Conservation (phyloP, 2,113 vertebrate species). For the Vicugna pacos region DNA sequence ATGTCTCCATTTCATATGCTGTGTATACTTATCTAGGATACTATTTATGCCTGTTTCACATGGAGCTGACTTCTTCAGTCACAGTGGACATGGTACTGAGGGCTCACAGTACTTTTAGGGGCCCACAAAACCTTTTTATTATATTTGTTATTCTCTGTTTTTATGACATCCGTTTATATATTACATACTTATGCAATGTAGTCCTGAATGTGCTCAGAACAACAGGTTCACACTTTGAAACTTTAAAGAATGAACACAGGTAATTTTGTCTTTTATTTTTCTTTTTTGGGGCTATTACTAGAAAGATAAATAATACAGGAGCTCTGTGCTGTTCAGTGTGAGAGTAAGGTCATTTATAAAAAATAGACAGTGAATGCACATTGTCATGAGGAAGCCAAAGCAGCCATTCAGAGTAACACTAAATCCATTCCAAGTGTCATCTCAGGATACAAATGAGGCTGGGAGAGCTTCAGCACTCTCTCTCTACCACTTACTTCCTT, state of each 20-base stretch:
- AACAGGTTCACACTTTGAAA: neutral
- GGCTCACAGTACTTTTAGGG: neutral
- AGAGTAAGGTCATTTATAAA: neutral
- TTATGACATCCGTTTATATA: neutral
- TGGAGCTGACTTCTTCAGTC: neutral
- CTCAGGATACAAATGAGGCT: neutral
- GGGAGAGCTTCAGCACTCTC: neutral
- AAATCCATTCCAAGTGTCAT: neutral
- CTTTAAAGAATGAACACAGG: neutral
- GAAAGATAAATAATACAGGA: neutral
- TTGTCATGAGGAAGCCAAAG: neutral
- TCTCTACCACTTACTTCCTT: neutral
- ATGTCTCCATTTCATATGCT: neutral
- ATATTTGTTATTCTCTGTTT: neutral
- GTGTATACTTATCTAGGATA: neutral
- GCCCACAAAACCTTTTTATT: neutral
- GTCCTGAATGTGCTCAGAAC: neutral
- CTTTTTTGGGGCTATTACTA: neutral
- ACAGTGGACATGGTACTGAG: neutral
- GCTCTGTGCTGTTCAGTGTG: neutral
- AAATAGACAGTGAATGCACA: fast-evolving
- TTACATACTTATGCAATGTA: neutral
- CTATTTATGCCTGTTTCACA: neutral
- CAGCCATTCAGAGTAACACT: neutral
- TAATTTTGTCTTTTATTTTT: neutral